Evolutionary conservation across 2,113 vertebrate genomes (phyloP).

Genomic region (Anolis carolinensis): DNA sequence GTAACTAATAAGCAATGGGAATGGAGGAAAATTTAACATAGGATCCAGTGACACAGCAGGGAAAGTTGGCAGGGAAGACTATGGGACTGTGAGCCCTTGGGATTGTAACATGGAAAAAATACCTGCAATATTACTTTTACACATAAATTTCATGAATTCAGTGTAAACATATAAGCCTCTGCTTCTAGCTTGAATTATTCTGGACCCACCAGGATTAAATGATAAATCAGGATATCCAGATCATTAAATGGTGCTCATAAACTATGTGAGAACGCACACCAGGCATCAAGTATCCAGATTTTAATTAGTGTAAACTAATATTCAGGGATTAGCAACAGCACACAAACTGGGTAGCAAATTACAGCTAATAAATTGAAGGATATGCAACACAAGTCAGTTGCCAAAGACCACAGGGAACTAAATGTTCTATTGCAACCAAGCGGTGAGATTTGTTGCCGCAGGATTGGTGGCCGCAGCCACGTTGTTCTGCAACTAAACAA

Average conservation of each 20-base stretch:
- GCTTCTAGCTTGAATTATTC: not conserved
- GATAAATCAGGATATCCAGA: conserved; percentile 47
- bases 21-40: not conserved
- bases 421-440: conserved; percentile 11
- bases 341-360: fast-evolving
- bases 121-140: not conserved
- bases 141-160: not conserved
- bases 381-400: not conserved
- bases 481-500: conserved; percentile 22
- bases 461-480: conserved; percentile 20
- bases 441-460: conserved; percentile 40
- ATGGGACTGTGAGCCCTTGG: not conserved
- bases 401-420: not conserved
- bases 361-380: conserved; percentile 46
- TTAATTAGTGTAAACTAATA: conserved; percentile 62
- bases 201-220: conserved; percentile 50
- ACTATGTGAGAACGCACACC: conserved; percentile 14
- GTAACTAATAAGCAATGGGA: not conserved
- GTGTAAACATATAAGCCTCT: not conserved
- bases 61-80: not conserved
- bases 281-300: not conserved
- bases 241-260: conserved; percentile 40
- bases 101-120: not conserved
- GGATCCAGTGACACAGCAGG: no score
- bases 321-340: conserved; percentile 23